These are phyloP conservation scores for Thysanoteuthis rhombus DNA, from an alignment of 2,888 invertebrate genomes.

Conservation along the genomic window DNA sequence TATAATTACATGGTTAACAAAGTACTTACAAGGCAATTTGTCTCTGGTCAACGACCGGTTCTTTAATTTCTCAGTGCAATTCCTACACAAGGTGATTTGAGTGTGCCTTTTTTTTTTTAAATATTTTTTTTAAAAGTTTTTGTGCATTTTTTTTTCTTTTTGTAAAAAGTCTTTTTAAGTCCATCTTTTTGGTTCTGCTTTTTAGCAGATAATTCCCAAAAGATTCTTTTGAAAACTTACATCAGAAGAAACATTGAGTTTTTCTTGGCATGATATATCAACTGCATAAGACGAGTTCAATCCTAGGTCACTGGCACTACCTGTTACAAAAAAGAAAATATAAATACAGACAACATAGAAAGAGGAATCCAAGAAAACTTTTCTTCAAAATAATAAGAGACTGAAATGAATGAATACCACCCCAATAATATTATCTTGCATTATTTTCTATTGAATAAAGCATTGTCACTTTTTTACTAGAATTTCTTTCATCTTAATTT, in stretches of 20 bases:
- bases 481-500: no score
- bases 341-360: no score
- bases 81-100: slow-evolving; percentile 12
- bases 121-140: not conserved
- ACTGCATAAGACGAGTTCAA: slow-evolving; percentile 35
- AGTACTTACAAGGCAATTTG: not conserved
- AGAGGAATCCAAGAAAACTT: no score
- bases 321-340: slow-evolving; percentile 34
- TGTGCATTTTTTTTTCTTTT: not conserved
- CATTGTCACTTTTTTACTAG: no score
- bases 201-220: not conserved
- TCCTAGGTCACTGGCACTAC: slow-evolving; percentile 51
- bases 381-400: no score
- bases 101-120: not conserved
- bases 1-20: not conserved
- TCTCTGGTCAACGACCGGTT: not conserved
- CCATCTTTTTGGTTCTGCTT: not conserved
- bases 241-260: slow-evolving; percentile 22
- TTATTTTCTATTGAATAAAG: no score
- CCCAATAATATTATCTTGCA: no score
- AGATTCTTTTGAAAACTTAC: slow-evolving; percentile 22
- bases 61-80: not conserved
- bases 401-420: no score
- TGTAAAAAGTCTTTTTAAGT: not conserved
- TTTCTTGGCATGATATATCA: not conserved